Evolutionary conservation across 2,888 invertebrate genomes (phyloP).

Genomic region (Cheilosia pagana): DNA sequence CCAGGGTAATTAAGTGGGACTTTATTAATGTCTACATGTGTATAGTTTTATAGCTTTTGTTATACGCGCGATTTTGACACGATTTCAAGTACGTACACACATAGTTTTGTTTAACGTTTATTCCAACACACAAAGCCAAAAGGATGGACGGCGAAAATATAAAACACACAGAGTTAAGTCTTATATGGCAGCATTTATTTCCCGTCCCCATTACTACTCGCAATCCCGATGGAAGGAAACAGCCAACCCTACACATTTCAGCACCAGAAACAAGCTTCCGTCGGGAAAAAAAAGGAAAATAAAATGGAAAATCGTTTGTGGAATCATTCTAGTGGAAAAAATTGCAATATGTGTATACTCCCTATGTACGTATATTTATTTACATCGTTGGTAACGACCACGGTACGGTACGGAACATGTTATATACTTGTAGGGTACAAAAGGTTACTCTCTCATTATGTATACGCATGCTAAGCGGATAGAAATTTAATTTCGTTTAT

Average conservation of each 20-base stretch:
- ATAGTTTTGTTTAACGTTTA: conserved; percentile 7
- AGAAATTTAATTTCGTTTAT: too few relatives aligned
- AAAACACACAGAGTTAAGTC: conserved; percentile 3
- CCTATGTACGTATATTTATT: conserved; percentile 8
- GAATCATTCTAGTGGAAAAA: conserved; percentile 68
- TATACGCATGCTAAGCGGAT: too few relatives aligned
- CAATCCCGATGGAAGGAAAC: neutral
- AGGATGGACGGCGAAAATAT: neutral
- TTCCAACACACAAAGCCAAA: conserved; percentile 14
- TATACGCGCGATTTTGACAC: neutral
- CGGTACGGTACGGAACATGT: too few relatives aligned
- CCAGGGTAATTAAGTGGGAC: conserved; percentile 49
- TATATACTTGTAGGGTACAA: too few relatives aligned
- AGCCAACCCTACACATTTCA: conserved; percentile 38
- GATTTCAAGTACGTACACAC: neutral
- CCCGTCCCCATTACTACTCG: too few relatives aligned
- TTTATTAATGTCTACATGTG: conserved; percentile 22
- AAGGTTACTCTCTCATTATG: too few relatives aligned
- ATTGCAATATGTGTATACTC: conserved; percentile 52
- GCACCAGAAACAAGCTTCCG: conserved; percentile 28
- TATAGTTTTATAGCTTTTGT: neutral
- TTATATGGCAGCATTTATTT: neutral
- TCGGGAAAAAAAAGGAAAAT: conserved; percentile 33
- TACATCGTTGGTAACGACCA: neutral
- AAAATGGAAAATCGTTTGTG: conserved; percentile 66